Evolutionary conservation across 2,888 invertebrate genomes (phyloP), one percentile per base, ranked within the genome.

Genomic region (Rhagophthalmus giganteus): DNA sequence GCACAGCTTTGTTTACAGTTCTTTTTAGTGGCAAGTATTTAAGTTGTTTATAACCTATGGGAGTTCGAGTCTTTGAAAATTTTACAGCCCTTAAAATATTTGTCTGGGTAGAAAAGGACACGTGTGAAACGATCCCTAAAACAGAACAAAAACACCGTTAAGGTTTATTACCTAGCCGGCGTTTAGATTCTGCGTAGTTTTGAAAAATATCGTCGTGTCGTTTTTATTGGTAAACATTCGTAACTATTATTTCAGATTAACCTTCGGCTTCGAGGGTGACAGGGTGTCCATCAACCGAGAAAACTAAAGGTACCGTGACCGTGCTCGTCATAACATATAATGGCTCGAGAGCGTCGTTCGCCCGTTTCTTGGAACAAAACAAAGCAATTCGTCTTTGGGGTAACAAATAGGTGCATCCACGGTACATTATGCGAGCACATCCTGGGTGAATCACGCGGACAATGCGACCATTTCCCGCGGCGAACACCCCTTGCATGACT

Each of bases 381-480:
- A 62, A 49, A 55, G 54, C 64, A 60, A 65, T 66, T 57, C 52
- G 63, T 67, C 67, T 58, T 54, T 37, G 59, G 55, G 56, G 55
- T 55, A 51, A 64, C 64, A 63, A 69, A 65, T 67, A 67, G 68
- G 70, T 70, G 68, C 68, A 70, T 68, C 68, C 67, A 68, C 67
- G 67, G 66, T 68, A 67, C 71, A 70, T 71, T 69, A 69, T 68
- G 66, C 64, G 61, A 64, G 65, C 62, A 68, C 67, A 70, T 71
- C 71, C 70, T 70, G 70, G 64, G 66, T 71, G 71, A 71, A 70
- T 72, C 73, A 71, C 66, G 64, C 60, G 66, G 69, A 71, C 66
- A 68, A 71, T 69, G 63, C 61, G 66, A 59, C 67, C 69, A 67
- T 69, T 70, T 69, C 66, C 68, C 64, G 63, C 58, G 45, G 45